These are phyloP conservation scores for Boleophthalmus pectinirostris DNA, from an alignment of 2,113 vertebrate genomes.

Conservation along the genomic window DNA sequence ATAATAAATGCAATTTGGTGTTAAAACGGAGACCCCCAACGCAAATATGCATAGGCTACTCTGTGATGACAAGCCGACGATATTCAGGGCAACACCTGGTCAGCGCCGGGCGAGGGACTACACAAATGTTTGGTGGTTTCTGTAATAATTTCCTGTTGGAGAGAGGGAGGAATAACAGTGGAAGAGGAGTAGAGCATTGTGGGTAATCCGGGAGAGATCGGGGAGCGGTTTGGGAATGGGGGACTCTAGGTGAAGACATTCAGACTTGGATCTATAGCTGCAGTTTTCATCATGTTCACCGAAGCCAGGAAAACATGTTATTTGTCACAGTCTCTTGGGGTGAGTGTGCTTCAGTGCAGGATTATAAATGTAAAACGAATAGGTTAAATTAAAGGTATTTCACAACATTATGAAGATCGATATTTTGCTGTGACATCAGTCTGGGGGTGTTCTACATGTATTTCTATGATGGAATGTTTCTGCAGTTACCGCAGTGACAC, in stretches of 20 bases:
- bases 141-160: slow-evolving; percentile 59
- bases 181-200: slow-evolving; percentile 12
- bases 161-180: slow-evolving; percentile 49
- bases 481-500: no score
- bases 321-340: slow-evolving; percentile 35
- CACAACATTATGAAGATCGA: neutral
- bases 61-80: slow-evolving; percentile 53
- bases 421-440: no score
- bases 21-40: slow-evolving; percentile 32
- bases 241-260: slow-evolving; percentile 14
- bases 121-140: slow-evolving; percentile 54
- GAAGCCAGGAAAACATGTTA: slow-evolving; percentile 33
- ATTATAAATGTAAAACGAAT: slow-evolving; percentile 20
- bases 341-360: slow-evolving; percentile 32
- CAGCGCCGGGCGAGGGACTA: slow-evolving; percentile 23
- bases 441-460: no score
- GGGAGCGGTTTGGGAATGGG: slow-evolving; percentile 21
- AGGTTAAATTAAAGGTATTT: neutral
- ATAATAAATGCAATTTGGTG: slow-evolving; percentile 42
- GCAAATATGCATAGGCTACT: slow-evolving; percentile 38
- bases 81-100: slow-evolving; percentile 27
- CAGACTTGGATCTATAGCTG: slow-evolving; percentile 36
- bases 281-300: slow-evolving; percentile 34
- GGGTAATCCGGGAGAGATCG: slow-evolving; percentile 12
- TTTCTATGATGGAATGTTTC: no score